These are phyloP conservation scores for Neodiprion virginianus DNA, from an alignment of 1,140 invertebrate species.

Conservation along the genomic window DNA sequence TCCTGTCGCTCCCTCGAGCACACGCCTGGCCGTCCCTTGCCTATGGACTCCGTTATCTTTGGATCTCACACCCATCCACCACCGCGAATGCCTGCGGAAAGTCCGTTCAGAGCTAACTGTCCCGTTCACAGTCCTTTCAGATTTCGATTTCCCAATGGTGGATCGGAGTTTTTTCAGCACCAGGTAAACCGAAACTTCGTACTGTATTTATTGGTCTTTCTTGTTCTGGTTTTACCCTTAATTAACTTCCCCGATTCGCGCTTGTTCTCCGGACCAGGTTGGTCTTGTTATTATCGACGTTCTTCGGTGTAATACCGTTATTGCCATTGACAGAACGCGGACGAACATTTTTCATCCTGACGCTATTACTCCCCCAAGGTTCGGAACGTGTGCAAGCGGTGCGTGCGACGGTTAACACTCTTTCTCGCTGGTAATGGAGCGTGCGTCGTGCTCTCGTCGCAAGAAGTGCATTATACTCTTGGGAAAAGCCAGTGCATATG, in stretches of 20 bases:
- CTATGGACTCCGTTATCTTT: constrained; percentile 56
- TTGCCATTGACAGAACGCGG: neutral
- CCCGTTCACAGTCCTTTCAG: constrained; percentile 72
- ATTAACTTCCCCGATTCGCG: neutral
- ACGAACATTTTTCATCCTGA: neutral
- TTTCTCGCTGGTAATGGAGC: too few relatives aligned
- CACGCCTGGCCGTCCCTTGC: constrained; percentile 47
- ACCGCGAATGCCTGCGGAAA: constrained; percentile 47
- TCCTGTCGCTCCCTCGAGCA: constrained; percentile 58
- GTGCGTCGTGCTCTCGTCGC: too few relatives aligned
- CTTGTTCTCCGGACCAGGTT: neutral
- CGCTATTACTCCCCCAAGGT: neutral
- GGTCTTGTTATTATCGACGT: neutral
- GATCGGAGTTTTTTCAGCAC: constrained; percentile 61
- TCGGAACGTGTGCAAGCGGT: neutral
- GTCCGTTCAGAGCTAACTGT: constrained; percentile 60
- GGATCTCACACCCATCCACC: constrained; percentile 52
- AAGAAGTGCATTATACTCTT: too few relatives aligned
- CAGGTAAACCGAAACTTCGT: constrained; percentile 54
- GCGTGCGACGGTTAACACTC: neutral
- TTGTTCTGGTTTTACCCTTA: neutral
- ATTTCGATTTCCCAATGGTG: constrained; percentile 67
- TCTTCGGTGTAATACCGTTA: neutral
- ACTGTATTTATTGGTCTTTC: neutral
- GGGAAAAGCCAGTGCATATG: too few relatives aligned